Conservation (phyloP, 2,797 vertebrate genomes). For the Brotogeris chrysoptera region DNA sequence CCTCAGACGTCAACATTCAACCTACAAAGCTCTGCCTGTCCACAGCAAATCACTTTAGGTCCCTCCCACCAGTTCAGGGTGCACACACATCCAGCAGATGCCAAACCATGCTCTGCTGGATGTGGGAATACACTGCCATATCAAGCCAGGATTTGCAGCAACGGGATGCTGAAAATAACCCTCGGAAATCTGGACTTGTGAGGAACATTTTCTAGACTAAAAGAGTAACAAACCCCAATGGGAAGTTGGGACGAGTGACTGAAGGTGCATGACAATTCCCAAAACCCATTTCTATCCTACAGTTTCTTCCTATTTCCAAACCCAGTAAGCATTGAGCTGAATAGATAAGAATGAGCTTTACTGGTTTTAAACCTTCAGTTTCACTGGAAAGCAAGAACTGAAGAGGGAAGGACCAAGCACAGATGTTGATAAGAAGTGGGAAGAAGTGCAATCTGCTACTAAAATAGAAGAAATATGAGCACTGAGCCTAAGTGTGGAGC, state of each 20-base stretch:
- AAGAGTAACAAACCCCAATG: not conserved
- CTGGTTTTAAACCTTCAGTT: not conserved
- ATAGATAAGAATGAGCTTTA: not conserved
- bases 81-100: not conserved
- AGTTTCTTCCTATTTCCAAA: not conserved
- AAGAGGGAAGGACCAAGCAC: not conserved
- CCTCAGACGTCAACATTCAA: not conserved
- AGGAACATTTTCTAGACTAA: not conserved
- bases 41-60: not conserved
- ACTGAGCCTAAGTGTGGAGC: not conserved
- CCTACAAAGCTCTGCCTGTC: not conserved
- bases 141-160: not conserved
- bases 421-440: not conserved
- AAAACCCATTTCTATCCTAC: not conserved
- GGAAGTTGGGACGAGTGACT: not conserved
- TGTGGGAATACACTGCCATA: accelerated
- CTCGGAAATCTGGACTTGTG: not conserved
- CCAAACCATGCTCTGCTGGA: accelerated
- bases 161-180: not conserved
- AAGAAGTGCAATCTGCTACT: not conserved
- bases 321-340: not conserved
- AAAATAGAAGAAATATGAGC: not conserved
- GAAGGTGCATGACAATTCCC: not conserved
- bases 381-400: not conserved
- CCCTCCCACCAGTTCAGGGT: accelerated